Evolutionary conservation across 2,113 vertebrate genomes (phyloP).

Genomic region (Nycticorax nycticorax): DNA sequence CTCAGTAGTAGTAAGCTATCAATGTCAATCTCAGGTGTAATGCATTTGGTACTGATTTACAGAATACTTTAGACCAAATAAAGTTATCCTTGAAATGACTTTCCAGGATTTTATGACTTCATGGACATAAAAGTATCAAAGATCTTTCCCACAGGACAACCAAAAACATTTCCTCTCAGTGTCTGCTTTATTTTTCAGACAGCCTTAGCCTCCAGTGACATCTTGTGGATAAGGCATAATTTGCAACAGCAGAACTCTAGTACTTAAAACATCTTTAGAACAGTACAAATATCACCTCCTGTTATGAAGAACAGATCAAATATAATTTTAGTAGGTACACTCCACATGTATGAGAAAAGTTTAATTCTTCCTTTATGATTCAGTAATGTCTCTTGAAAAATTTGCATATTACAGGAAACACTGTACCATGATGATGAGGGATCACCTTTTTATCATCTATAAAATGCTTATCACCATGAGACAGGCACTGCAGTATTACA

Average conservation of each 20-base stretch:
- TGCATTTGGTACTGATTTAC: background rate
- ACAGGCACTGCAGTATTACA: background rate
- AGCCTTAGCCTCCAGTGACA: constrained; percentile 38
- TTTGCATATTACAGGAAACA: background rate
- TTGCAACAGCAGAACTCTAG: background rate
- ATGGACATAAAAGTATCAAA: background rate
- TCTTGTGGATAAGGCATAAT: constrained; percentile 6
- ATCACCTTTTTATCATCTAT: background rate
- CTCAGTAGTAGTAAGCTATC: background rate
- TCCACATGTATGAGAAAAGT: background rate
- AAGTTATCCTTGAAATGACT: background rate
- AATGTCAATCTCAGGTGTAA: background rate
- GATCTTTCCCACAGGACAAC: background rate
- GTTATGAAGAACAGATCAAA: background rate
- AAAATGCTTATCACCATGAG: fast-evolving
- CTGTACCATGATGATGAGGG: background rate
- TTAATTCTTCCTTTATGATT: background rate
- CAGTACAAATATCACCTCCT: background rate
- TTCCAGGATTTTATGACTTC: background rate
- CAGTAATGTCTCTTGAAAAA: background rate
- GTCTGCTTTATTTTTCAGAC: background rate
- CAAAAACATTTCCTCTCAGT: background rate
- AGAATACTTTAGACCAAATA: background rate
- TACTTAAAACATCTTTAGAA: background rate
- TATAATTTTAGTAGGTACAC: background rate